Conservation (phyloP, 2,888 invertebrate species). For the Brachyptera risi region DNA sequence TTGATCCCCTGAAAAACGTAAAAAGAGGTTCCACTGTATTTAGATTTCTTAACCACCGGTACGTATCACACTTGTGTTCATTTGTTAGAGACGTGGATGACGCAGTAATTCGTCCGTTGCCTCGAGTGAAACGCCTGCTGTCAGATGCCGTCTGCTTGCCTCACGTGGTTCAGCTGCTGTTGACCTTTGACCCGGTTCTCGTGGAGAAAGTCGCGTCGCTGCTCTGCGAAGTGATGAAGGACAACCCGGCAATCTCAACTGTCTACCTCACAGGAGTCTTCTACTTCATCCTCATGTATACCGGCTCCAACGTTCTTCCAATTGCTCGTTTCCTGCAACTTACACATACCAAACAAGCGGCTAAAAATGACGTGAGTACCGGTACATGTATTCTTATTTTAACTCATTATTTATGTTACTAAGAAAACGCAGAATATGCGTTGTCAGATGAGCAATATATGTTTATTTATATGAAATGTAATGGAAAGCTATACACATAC, state of each 20-base stretch:
- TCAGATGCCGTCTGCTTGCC: conserved; percentile 87
- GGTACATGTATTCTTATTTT: too few relatives aligned
- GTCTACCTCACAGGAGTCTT: conserved; percentile 94
- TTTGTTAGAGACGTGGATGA: conserved; percentile 72
- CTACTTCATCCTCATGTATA: conserved; percentile 98
- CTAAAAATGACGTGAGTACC: conserved; percentile 81
- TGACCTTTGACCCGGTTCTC: conserved; percentile 96
- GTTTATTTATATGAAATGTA: too few relatives aligned
- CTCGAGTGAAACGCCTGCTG: conserved; percentile 82
- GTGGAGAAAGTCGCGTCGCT: conserved; percentile 94
- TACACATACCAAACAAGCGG: conserved; percentile 94
- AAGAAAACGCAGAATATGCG: too few relatives aligned
- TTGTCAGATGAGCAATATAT: too few relatives aligned
- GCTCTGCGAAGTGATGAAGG: conserved; percentile 83
- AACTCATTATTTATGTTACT: too few relatives aligned
- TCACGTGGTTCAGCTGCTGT: conserved; percentile 88
- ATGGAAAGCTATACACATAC: too few relatives aligned
- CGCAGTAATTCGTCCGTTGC: conserved; percentile 94
- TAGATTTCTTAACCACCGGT: too few relatives aligned
- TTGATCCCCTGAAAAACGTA: too few relatives aligned
- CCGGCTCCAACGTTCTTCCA: conserved; percentile 95
- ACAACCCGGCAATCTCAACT: conserved; percentile 93
- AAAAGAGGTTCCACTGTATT: too few relatives aligned
- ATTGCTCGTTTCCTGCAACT: conserved; percentile 91
- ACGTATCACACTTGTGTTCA: too few relatives aligned